phyloP scores from a whole-genome alignment of 2,113 vertebrate genomes.

The Hemiscyllium ocellatum region DNA sequence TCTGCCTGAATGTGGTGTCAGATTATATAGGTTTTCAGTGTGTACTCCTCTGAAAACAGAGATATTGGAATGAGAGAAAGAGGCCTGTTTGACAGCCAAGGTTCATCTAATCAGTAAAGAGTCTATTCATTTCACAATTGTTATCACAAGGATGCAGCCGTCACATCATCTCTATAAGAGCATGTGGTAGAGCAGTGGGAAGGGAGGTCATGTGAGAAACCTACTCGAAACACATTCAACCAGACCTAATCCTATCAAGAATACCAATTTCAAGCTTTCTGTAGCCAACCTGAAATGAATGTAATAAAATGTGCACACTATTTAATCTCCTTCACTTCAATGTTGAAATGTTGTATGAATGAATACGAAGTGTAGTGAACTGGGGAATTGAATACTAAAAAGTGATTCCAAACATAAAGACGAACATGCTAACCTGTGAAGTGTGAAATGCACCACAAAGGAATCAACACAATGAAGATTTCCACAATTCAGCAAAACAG shows the following conservation, averaged over 20 bases:
- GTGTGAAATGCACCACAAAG: neutral
- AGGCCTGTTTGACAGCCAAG: neutral
- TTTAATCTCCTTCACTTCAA: neutral
- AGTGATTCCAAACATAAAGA: neutral
- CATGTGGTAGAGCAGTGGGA: neutral
- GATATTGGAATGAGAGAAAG: neutral
- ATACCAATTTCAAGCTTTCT: neutral
- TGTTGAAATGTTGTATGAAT: neutral
- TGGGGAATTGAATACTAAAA: conserved; percentile 3
- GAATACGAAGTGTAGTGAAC: neutral
- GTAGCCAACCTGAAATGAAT: neutral
- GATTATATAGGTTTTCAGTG: no score
- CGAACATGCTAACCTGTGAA: neutral
- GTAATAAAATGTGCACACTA: no score
- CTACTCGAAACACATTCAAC: no score
- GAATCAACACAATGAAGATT: neutral
- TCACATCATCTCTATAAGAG: neutral
- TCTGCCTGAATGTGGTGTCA: no score
- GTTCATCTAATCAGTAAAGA: neutral
- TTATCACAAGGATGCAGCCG: neutral
- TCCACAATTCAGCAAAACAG: neutral
- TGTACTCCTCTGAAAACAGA: no score
- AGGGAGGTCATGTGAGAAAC: neutral
- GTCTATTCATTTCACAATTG: neutral
- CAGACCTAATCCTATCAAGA: neutral